phyloP scores from a whole-genome alignment of 1,140 invertebrate genomes.

The Aricia agestis region DNA sequence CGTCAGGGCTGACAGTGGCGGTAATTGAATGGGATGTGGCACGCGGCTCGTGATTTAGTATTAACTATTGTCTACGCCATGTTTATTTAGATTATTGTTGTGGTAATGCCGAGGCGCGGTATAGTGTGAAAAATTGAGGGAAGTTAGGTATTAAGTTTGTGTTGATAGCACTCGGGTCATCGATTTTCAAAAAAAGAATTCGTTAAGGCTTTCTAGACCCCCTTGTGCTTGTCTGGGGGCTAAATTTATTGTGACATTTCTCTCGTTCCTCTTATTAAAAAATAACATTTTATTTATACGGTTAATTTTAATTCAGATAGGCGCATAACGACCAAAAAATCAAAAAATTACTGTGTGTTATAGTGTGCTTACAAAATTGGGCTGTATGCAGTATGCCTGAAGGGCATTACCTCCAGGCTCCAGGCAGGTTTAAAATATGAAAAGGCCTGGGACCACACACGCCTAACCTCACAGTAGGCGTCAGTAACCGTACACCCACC shows the following conservation, averaged over 20 bases:
- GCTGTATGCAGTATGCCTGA: too few species aligned
- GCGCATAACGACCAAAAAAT: too few species aligned
- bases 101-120: not conserved
- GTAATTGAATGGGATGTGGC: conserved; percentile 69
- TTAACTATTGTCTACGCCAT: conserved; percentile 40
- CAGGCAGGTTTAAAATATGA: not conserved
- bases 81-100: not conserved
- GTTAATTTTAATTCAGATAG: too few species aligned
- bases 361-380: too few species aligned
- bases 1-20: conserved; percentile 25
- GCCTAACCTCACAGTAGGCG: conserved; percentile 49
- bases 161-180: conserved; percentile 25
- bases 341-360: too few species aligned
- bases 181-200: too few species aligned
- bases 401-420: not conserved
- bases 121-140: conserved; percentile 2
- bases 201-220: too few species aligned
- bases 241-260: too few species aligned
- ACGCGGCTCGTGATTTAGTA: conserved; percentile 51
- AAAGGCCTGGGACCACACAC: conserved; percentile 54
- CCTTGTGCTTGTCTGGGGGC: too few species aligned
- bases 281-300: too few species aligned
- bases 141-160: conserved; percentile 23
- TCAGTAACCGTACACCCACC: conserved; percentile 40
- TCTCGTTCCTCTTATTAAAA: too few species aligned